phyloP scores from a whole-genome alignment of 2,888 invertebrate species.

The Nomada hirtipes region DNA sequence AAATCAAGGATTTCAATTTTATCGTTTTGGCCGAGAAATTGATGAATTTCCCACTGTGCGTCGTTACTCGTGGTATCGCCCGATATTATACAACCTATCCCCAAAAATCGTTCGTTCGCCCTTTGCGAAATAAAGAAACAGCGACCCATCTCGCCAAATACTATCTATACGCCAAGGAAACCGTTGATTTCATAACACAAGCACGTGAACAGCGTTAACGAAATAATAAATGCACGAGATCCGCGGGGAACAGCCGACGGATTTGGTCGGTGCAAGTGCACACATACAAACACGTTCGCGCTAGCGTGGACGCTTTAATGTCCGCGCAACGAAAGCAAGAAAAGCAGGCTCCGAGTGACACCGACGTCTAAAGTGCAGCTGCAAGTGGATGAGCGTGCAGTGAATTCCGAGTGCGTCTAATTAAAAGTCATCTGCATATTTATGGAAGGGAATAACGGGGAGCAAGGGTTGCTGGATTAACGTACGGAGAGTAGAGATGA shows the following conservation, averaged over 20 bases:
- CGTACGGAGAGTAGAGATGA: constrained; percentile 21
- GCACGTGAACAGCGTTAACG: too few relatives aligned
- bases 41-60: too few relatives aligned
- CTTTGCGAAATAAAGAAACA: not conserved
- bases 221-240: constrained; percentile 1
- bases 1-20: too few relatives aligned
- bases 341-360: constrained; percentile 48
- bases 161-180: not conserved
- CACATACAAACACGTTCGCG: not conserved
- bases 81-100: too few relatives aligned
- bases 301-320: constrained; percentile 47
- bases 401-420: constrained; percentile 66
- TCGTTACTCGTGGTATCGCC: too few relatives aligned
- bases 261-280: constrained; percentile 4
- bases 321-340: constrained; percentile 51
- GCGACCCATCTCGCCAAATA: too few relatives aligned
- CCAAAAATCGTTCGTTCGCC: not conserved
- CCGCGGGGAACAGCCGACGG: constrained; percentile 5
- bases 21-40: too few relatives aligned
- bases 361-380: constrained; percentile 64
- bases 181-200: not conserved
- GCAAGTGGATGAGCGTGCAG: constrained; percentile 67
- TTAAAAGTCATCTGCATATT: constrained; percentile 70
- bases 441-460: constrained; percentile 49
- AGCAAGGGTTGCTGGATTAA: constrained; percentile 31